Evolutionary conservation across 2,888 invertebrate genomes (phyloP).

Genomic region (Corbicula japonica): DNA sequence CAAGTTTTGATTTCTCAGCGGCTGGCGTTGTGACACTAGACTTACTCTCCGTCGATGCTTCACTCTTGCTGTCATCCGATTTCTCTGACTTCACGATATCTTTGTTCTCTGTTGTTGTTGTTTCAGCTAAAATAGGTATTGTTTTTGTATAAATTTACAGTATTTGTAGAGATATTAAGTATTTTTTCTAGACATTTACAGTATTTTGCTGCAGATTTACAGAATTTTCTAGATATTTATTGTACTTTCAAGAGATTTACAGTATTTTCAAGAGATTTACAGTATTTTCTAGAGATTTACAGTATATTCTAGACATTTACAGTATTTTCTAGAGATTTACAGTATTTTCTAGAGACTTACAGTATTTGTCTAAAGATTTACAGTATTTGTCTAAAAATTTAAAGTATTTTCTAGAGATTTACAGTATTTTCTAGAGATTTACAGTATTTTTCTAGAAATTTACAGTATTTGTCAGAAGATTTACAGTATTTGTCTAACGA

Average conservation of each 20-base stretch:
- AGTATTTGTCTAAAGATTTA: too few species aligned
- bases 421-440: too few species aligned
- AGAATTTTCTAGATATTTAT: too few species aligned
- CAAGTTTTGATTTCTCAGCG: conserved; percentile 60
- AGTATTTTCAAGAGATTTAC: background rate
- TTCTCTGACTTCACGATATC: conserved; percentile 59
- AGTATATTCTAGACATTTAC: too few species aligned
- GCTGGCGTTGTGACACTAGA: conserved; percentile 37
- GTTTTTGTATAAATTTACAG: background rate
- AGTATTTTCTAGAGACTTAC: too few species aligned
- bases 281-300: too few species aligned
- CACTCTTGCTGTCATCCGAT: conserved; percentile 64
- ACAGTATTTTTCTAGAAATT: background rate
- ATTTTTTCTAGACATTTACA: background rate
- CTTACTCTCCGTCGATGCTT: conserved; percentile 65
- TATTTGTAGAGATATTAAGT: background rate
- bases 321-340: too few species aligned
- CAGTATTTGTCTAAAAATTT: too few species aligned
- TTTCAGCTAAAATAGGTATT: conserved; percentile 29
- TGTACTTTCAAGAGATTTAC: too few species aligned
- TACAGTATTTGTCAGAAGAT: background rate
- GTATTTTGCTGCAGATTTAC: too few species aligned
- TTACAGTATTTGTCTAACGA: background rate
- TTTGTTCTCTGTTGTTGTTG: conserved; percentile 45
- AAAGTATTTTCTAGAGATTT: too few species aligned